Conservation (phyloP, 1,140 invertebrate genomes). For the Harpegnathos saltator region DNA sequence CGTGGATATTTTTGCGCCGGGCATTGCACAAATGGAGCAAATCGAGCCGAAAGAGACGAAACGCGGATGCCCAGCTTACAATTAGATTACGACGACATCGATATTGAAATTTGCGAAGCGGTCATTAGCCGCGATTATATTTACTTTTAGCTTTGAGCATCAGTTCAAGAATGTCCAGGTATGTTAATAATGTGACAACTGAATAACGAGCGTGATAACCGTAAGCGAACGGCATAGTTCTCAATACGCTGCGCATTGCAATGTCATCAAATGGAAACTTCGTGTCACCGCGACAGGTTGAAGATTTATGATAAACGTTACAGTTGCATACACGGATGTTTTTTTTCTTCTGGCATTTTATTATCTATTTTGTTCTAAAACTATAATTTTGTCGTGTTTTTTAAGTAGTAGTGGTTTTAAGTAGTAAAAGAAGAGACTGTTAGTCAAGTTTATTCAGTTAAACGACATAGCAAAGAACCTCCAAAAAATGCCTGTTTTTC, state of each 20-base stretch:
- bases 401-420: too few species aligned
- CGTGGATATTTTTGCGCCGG: conserved; percentile 23
- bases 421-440: too few species aligned
- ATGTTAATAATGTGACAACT: background rate
- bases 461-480: too few species aligned
- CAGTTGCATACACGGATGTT: conserved; percentile 1
- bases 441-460: too few species aligned
- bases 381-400: too few species aligned
- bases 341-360: background rate
- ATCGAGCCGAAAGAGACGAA: background rate
- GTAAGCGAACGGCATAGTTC: background rate
- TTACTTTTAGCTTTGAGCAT: background rate
- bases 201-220: background rate
- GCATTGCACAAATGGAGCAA: background rate
- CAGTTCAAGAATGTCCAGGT: background rate
- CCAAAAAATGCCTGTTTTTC: too few species aligned
- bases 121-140: background rate
- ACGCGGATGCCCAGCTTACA: background rate
- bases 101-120: background rate
- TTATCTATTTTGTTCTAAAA: too few species aligned
- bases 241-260: background rate
- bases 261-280: background rate
- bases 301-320: conserved; percentile 15
- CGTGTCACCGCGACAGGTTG: background rate
- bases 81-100: background rate